Percentiles rank a stretch among this genome's conserved stretches.
These are phyloP conservation scores for Centruroides sculpturatus DNA, from an alignment of 1,140 invertebrate species.

Conservation along the genomic window DNA sequence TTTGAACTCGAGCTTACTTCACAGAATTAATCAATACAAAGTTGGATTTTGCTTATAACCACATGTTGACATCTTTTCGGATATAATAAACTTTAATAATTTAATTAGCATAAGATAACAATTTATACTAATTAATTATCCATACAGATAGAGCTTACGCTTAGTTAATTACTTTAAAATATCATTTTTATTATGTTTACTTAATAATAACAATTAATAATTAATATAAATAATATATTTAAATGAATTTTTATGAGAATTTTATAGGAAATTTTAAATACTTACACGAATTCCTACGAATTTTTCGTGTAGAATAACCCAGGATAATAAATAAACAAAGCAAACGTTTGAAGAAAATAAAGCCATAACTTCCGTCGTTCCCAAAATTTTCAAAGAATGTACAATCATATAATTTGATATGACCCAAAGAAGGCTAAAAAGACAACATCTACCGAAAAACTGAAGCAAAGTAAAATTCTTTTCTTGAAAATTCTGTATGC, in stretches of 20 bases:
- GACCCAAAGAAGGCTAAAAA: conserved; percentile 81
- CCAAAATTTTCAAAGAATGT: conserved; percentile 61
- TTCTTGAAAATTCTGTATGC: conserved; percentile 23
- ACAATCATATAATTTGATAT: conserved; percentile 86
- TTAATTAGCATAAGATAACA: no score
- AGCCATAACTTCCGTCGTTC: conserved; percentile 80
- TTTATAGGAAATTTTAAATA: conserved; percentile 16
- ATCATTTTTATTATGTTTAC: no score
- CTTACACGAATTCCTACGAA: conserved; percentile 88
- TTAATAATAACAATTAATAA: background rate
- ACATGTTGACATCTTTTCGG: no score
- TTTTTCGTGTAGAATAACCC: conserved; percentile 90
- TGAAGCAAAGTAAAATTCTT: conserved; percentile 21
- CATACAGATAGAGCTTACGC: no score
- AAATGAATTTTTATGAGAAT: background rate
- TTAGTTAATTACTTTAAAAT: no score
- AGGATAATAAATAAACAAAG: conserved; percentile 82
- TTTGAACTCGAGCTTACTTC: no score
- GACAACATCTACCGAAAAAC: conserved; percentile 46
- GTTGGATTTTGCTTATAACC: no score
- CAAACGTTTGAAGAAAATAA: conserved; percentile 85
- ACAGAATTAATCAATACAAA: no score
- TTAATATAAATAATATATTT: background rate
- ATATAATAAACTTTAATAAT: no score
- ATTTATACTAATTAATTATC: no score